Evolutionary conservation across 2,888 invertebrate species (phyloP).

Genomic region (Alentia gelatinosa): DNA sequence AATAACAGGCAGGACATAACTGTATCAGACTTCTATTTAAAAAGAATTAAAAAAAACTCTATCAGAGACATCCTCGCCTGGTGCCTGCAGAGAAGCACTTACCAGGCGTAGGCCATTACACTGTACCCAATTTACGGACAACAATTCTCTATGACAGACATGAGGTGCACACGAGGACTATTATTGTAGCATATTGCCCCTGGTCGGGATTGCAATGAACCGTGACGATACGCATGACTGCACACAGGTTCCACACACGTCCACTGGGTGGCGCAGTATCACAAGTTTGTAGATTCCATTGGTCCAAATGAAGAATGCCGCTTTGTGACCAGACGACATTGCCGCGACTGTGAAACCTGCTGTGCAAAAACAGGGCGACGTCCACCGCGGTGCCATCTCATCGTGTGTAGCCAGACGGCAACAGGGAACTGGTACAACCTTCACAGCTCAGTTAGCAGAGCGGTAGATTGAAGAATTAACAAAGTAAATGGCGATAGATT

Average conservation of each 20-base stretch:
- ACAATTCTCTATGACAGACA: background rate
- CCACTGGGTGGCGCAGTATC: background rate
- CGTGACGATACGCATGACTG: background rate
- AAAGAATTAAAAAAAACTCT: too few relatives aligned
- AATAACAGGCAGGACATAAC: too few relatives aligned
- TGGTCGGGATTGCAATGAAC: background rate
- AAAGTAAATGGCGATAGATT: background rate
- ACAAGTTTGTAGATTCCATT: background rate
- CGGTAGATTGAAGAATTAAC: background rate
- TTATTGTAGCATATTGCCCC: background rate
- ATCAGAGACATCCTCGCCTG: too few relatives aligned
- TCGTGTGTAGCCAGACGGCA: background rate
- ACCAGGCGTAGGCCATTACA: background rate
- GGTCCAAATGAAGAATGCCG: background rate
- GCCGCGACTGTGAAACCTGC: background rate
- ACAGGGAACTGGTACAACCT: background rate
- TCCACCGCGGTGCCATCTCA: background rate
- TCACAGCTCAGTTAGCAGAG: background rate
- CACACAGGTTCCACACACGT: background rate
- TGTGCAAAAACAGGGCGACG: background rate
- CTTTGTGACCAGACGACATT: background rate
- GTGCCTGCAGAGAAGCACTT: too few relatives aligned
- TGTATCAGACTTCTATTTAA: too few relatives aligned
- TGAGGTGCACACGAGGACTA: background rate
- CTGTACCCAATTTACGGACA: background rate